Evolutionary conservation across 2,113 vertebrate genomes (phyloP).

Genomic region (Cyprinus carpio): DNA sequence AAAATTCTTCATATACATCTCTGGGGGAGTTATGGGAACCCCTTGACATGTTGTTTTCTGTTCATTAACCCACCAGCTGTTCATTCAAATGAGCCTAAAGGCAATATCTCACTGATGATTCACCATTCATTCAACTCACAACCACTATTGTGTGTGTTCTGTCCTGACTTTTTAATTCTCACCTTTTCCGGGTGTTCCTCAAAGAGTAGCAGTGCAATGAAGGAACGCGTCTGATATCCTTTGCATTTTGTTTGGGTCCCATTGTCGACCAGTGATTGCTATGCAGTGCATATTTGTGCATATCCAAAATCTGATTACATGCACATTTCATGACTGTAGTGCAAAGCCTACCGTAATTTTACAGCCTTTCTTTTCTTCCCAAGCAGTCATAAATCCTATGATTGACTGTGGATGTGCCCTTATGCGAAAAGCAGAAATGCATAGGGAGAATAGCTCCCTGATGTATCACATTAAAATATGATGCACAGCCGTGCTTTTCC

Average conservation of each 20-base stretch:
- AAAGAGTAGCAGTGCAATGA: neutral
- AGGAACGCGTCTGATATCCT: neutral
- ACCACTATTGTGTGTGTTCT: slow-evolving; percentile 58
- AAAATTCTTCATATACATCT: slow-evolving; percentile 69
- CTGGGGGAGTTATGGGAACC: slow-evolving; percentile 73
- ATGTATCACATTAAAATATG: slow-evolving; percentile 81
- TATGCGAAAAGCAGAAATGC: slow-evolving; percentile 63
- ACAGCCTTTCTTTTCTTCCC: slow-evolving; percentile 10
- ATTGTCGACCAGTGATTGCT: neutral
- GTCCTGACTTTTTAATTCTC: neutral
- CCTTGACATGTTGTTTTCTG: slow-evolving; percentile 78
- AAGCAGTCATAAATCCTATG: slow-evolving; percentile 47
- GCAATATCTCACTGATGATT: slow-evolving; percentile 71
- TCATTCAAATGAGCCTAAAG: slow-evolving; percentile 80
- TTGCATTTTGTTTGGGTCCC: neutral
- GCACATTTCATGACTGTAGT: slow-evolving; percentile 42
- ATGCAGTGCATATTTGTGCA: slow-evolving; percentile 16
- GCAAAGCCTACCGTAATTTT: slow-evolving; percentile 29
- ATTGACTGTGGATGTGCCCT: slow-evolving; percentile 52
- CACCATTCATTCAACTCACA: slow-evolving; percentile 63
- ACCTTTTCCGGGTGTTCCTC: slow-evolving; percentile 20
- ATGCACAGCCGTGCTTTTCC: slow-evolving; percentile 77
- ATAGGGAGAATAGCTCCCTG: slow-evolving; percentile 75
- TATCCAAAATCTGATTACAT: slow-evolving; percentile 37
- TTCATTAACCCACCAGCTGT: slow-evolving; percentile 84